Conservation (phyloP, 1,140 invertebrate species). For the Solenopsis fugax region DNA sequence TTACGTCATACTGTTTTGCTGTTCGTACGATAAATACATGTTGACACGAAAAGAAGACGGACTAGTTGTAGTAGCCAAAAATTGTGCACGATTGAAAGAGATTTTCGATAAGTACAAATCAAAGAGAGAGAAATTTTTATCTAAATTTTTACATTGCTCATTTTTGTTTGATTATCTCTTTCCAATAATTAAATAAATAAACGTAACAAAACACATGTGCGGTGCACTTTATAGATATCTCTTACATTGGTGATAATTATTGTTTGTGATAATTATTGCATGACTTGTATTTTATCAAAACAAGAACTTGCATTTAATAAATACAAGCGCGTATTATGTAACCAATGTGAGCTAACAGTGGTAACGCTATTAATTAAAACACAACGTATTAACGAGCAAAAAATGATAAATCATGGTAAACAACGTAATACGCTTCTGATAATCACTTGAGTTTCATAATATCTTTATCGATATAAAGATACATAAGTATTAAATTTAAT, state of each 20-base stretch:
- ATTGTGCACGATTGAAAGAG: neutral
- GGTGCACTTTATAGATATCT: neutral
- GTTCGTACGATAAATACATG: neutral
- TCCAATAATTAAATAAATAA: neutral
- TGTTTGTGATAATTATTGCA: neutral
- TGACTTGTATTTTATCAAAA: neutral
- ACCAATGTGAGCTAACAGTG: neutral
- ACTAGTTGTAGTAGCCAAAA: neutral
- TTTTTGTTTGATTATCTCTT: neutral
- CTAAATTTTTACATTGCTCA: neutral
- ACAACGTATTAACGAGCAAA: neutral
- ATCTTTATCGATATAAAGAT: neutral
- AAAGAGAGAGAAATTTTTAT: neutral
- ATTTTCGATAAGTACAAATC: neutral
- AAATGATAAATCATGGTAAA: neutral
- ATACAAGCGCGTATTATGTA: conserved; percentile 1
- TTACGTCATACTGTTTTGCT: neutral
- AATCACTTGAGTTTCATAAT: conserved; percentile 11
- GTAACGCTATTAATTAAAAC: conserved; percentile 15
- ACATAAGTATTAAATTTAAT: neutral
- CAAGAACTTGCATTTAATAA: neutral
- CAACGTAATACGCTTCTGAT: neutral
- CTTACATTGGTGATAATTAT: neutral
- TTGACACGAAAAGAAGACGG: neutral
- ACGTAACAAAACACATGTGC: neutral